Evolutionary conservation across 2,888 invertebrate species (phyloP).

Genomic region (Cheiracanthium punctorium): DNA sequence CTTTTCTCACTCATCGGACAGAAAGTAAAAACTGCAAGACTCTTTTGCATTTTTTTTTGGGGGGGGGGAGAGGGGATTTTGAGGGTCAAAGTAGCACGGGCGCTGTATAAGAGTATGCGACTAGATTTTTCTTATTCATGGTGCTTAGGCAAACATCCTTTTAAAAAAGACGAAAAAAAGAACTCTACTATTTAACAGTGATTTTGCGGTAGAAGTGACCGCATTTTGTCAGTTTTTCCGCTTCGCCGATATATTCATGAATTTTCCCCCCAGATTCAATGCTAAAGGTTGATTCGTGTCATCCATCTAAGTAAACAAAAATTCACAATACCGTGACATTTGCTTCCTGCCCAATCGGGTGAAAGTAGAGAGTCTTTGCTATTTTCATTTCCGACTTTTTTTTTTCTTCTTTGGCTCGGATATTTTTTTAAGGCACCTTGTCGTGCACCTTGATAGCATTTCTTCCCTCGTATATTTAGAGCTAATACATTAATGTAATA

Average conservation of each 20-base stretch:
- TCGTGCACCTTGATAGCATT: not conserved
- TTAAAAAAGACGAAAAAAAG: conserved; percentile 19
- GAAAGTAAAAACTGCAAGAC: no score
- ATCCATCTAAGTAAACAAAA: conserved; percentile 66
- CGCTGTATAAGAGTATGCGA: not conserved
- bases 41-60: no score
- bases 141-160: conserved; percentile 62
- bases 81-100: not conserved
- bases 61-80: no score
- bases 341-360: conserved; percentile 61
- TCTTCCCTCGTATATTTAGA: conserved; percentile 23
- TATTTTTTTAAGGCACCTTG: not conserved
- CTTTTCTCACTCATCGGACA: no score
- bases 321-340: conserved; percentile 58
- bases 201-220: conserved; percentile 59
- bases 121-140: conserved; percentile 51
- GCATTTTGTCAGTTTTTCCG: conserved; percentile 64
- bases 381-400: conserved; percentile 25
- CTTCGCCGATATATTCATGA: conserved; percentile 59
- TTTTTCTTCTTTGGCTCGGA: conserved; percentile 18
- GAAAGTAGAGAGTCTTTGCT: conserved; percentile 35
- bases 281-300: conserved; percentile 47
- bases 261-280: conserved; percentile 7
- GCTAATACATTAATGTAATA: conserved; percentile 3
- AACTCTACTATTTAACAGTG: conserved; percentile 37